Base-by-base conservation (phyloP, 64 coral and sea anemone species). In the Actinia tenebrosa region DNA sequence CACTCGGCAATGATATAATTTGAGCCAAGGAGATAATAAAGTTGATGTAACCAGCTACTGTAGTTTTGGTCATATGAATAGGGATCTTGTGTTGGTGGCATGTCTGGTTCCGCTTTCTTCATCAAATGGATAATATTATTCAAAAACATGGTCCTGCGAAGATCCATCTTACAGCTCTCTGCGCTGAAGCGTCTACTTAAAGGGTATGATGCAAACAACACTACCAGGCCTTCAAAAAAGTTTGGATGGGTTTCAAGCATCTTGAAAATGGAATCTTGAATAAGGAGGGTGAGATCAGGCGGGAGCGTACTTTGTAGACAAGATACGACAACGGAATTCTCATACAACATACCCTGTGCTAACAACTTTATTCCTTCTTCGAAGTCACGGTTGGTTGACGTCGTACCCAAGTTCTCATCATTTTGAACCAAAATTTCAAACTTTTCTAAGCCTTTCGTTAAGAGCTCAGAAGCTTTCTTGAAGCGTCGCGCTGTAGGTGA, bases 91-190 rank as follows among this genome's bases (percentile, higher is more conserved):
- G 50, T 54, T 60, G 86, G 85, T 27, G 71, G 60, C 18, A 77
- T 27, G 23, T 89, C 27, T 82, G 94, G 94, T 62, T 93, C 91
- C 17, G 64, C 86, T 80, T 92, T 26, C 64, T 91, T 50, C 23
- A 97, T 97, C 18, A 97, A 80, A 30, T 54, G 37, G 59, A 97
- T 97, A 3, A 90, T n/a, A 55, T 93, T 96, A 23, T 89, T 78
- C 23, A 92, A 54, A n/a, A 50, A 52, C 72, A 87, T 63, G 5
- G 86, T 62, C 71, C 30, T 63, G 43, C 87, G 64, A 0, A 22
- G 16, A 78, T 95, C 94, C 17, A 64, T 83, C 42, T 79, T 79
- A 19, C 27, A 79, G 45, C 77, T 79, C 18, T 79, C 77, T 44
- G 45, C 27, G 19, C n/a, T 79, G 77, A 79, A 43, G 43, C 30